Conservation (phyloP, 2,113 vertebrate genomes). For the Gavia stellata region DNA sequence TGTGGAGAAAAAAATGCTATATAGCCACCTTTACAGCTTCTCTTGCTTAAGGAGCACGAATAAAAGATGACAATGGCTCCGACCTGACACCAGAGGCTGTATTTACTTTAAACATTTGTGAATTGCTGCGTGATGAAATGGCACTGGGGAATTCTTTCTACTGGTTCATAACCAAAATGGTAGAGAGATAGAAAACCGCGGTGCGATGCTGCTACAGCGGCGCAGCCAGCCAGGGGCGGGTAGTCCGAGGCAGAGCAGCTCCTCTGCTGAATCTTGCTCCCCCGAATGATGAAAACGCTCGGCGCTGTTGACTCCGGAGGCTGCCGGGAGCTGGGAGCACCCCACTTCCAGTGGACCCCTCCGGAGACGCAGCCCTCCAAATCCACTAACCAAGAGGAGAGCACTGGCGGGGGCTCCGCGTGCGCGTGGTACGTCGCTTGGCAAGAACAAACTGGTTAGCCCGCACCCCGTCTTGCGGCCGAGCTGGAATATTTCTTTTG, state of each 20-base stretch:
- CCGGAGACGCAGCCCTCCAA: neutral
- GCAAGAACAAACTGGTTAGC: rapidly evolving
- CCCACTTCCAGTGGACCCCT: neutral
- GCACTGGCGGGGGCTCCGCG: rapidly evolving
- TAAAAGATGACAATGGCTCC: conserved; percentile 15
- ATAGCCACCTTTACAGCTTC: neutral
- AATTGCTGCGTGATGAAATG: conserved; percentile 18
- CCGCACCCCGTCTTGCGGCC: rapidly evolving
- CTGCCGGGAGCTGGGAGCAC: neutral
- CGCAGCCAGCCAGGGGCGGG: neutral
- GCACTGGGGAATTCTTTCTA: conserved; percentile 40
- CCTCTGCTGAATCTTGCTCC: conserved; percentile 12
- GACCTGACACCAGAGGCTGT: conserved; percentile 45
- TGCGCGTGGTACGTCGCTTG: rapidly evolving
- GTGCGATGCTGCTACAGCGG: neutral
- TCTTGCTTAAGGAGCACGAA: neutral
- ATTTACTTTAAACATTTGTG: conserved; percentile 45
- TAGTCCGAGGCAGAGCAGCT: neutral
- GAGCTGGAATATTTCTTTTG: neutral
- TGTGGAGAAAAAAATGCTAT: neutral
- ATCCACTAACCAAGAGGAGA: neutral
- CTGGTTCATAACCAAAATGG: neutral
- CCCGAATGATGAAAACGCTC: neutral
- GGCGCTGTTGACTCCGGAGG: neutral
- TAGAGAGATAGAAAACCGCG: neutral